These are phyloP conservation scores for Sardina pilchardus DNA, from an alignment of 2,113 vertebrate species.

Conservation along the genomic window DNA sequence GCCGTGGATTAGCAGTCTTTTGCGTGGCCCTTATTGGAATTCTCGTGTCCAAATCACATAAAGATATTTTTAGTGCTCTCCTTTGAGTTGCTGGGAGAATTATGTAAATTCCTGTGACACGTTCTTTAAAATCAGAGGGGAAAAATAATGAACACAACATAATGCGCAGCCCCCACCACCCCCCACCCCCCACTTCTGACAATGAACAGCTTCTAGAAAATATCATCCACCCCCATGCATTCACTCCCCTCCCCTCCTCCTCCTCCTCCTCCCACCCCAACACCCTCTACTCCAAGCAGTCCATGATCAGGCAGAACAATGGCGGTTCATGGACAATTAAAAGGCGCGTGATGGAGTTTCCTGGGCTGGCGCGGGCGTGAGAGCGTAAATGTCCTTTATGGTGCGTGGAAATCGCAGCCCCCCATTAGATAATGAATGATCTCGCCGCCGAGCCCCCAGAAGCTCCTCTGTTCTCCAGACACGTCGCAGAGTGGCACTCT, in stretches of 20 bases:
- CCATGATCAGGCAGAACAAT: constrained; percentile 59
- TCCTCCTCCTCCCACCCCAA: background rate
- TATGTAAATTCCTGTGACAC: constrained; percentile 70
- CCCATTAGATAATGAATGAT: background rate
- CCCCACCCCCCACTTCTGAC: constrained; percentile 47
- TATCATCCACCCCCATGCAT: constrained; percentile 59
- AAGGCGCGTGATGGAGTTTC: constrained; percentile 67
- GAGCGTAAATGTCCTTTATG: constrained; percentile 67
- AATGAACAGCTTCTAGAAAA: constrained; percentile 61
- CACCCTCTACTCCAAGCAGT: background rate
- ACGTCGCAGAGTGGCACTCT: background rate
- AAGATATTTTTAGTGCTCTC: constrained; percentile 64
- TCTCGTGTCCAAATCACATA: constrained; percentile 59
- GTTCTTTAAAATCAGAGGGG: constrained; percentile 63
- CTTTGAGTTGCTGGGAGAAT: constrained; percentile 56
- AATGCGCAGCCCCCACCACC: constrained; percentile 54
- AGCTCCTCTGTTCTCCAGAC: background rate
- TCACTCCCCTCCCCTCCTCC: background rate
- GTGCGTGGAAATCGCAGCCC: constrained; percentile 19
- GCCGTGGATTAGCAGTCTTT: constrained; percentile 56
- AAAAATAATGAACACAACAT: constrained; percentile 65
- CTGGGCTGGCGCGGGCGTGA: constrained; percentile 50
- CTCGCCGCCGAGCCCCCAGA: background rate
- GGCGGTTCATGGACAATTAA: constrained; percentile 71
- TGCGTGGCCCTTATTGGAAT: constrained; percentile 48